These are phyloP conservation scores for Tetramorium parvispinum DNA, from an alignment of 1,140 invertebrate genomes.

Conservation along the genomic window DNA sequence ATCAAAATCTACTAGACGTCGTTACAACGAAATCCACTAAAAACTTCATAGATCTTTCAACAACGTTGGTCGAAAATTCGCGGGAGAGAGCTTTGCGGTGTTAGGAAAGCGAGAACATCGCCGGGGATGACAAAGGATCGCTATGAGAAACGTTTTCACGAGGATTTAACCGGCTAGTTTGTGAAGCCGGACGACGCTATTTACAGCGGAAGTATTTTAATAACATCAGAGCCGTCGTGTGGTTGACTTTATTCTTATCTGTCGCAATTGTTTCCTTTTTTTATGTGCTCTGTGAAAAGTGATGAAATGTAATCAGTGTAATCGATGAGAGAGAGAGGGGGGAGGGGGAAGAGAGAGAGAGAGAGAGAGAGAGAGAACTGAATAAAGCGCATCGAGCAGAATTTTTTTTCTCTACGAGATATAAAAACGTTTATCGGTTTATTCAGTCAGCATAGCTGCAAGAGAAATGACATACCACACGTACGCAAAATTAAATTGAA, in stretches of 20 bases:
- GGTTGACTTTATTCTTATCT: neutral
- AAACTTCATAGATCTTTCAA: conserved; percentile 52
- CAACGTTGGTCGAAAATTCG: conserved; percentile 15
- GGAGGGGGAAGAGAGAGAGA: no score
- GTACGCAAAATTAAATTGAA: neutral
- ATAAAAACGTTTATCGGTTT: neutral
- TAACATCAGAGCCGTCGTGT: neutral
- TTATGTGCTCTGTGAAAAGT: neutral
- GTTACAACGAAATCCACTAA: conserved; percentile 58
- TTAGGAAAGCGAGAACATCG: conserved; percentile 31
- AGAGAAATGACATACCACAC: neutral
- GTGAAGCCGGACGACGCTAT: conserved; percentile 9
- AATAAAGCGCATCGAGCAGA: neutral
- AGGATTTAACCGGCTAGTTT: conserved; percentile 1
- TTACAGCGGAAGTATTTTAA: conserved; percentile 30
- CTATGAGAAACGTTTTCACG: conserved; percentile 27
- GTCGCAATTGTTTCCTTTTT: neutral
- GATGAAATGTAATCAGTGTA: neutral
- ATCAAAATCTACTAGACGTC: conserved; percentile 52
- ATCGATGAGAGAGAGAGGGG: neutral
- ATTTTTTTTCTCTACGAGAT: neutral
- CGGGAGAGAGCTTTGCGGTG: conserved; percentile 46
- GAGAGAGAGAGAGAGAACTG: neutral
- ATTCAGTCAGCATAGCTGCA: neutral
- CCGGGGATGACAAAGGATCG: neutral